phyloP scores from a whole-genome alignment of 2,888 invertebrate genomes.

The Drosophila mercatorum region DNA sequence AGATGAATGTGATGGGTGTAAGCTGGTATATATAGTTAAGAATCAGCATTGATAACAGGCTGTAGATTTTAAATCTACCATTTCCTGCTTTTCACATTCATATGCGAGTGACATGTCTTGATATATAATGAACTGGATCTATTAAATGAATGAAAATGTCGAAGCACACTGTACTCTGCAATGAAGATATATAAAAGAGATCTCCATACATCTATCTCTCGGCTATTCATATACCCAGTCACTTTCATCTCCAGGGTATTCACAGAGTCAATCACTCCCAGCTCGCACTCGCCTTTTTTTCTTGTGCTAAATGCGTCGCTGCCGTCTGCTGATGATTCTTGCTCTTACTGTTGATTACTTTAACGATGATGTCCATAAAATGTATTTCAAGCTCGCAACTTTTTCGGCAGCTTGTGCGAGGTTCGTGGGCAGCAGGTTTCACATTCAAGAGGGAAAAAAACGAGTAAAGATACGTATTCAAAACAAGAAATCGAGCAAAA shows the following conservation, averaged over 20 bases:
- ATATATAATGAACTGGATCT: too few relatives aligned
- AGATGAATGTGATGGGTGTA: background rate
- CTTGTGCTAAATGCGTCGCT: slow-evolving; percentile 39
- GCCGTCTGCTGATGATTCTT: slow-evolving; percentile 66
- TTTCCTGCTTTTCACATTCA: too few relatives aligned
- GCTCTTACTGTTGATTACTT: slow-evolving; percentile 73
- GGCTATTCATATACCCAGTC: background rate
- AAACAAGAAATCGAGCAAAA: slow-evolving; percentile 29
- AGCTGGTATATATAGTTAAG: background rate
- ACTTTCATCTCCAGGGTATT: background rate
- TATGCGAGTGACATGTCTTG: too few relatives aligned
- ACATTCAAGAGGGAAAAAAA: slow-evolving; percentile 26
- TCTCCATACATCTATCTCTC: background rate
- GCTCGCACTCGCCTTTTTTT: background rate
- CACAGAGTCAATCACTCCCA: background rate
- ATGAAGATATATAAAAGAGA: background rate
- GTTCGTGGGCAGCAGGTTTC: slow-evolving; percentile 61
- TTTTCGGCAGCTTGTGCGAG: slow-evolving; percentile 41
- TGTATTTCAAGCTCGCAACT: slow-evolving; percentile 57
- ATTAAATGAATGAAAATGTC: too few relatives aligned
- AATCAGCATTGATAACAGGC: too few relatives aligned
- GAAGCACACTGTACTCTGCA: too few relatives aligned
- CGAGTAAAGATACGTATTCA: slow-evolving; percentile 3
- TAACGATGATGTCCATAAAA: slow-evolving; percentile 76
- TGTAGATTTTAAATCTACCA: too few relatives aligned